phyloP scores from a whole-genome alignment of 2,888 invertebrate genomes.

The Drosophila pseudotalamancana region DNA sequence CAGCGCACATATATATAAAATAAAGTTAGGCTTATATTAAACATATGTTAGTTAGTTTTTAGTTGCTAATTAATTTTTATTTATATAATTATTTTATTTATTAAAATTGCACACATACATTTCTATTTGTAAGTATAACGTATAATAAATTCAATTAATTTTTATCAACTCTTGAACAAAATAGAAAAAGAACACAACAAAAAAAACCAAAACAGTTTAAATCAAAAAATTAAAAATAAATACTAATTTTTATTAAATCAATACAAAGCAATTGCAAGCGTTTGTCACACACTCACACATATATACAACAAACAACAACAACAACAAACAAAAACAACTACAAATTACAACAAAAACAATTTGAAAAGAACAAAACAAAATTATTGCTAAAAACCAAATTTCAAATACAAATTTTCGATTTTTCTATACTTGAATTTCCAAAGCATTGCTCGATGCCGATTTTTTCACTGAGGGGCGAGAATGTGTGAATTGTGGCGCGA shows the following conservation, averaged over 20 bases:
- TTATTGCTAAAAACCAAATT: constrained; percentile 22
- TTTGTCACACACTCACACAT: constrained; percentile 45
- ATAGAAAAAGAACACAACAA: constrained; percentile 35
- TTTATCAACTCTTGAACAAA: constrained; percentile 56
- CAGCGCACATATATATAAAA: neutral
- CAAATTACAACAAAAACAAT: constrained; percentile 12
- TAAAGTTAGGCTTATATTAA: too few relatives aligned
- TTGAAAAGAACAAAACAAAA: constrained; percentile 13
- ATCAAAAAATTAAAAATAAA: constrained; percentile 5
- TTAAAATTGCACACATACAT: constrained; percentile 29
- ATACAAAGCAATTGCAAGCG: constrained; percentile 32
- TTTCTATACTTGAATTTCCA: constrained; percentile 44
- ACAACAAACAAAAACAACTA: constrained; percentile 6
- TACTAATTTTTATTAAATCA: constrained; percentile 15
- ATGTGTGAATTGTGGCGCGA: constrained; percentile 99
- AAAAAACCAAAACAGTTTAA: constrained; percentile 32
- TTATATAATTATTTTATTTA: neutral
- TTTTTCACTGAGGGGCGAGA: constrained; percentile 93
- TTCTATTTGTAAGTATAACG: constrained; percentile 46
- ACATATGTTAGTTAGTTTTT: too few relatives aligned
- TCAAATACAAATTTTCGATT: constrained; percentile 37
- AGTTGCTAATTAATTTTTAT: neutral
- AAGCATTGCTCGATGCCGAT: constrained; percentile 85
- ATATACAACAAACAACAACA: constrained; percentile 20
- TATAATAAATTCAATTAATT: constrained; percentile 85